phyloP scores from a whole-genome alignment of 2,113 vertebrate species.

The Dicerorhinus sumatrensis region DNA sequence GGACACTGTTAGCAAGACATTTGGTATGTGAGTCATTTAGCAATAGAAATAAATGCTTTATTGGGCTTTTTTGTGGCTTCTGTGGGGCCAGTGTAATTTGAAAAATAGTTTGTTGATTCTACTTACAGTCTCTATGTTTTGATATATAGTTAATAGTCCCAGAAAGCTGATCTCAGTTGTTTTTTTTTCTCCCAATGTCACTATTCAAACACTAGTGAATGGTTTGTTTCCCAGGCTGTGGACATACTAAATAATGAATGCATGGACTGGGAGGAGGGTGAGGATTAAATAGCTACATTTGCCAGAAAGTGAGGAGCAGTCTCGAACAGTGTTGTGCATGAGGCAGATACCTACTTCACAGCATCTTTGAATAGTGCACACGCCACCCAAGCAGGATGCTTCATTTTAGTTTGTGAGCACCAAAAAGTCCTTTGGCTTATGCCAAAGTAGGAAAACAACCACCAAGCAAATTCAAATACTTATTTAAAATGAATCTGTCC shows the following conservation, averaged over 20 bases:
- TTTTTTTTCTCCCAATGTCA: neutral
- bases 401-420: neutral
- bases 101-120: neutral
- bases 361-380: fast-evolving
- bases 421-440: neutral
- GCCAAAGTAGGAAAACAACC: neutral
- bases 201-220: neutral
- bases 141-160: too few species aligned
- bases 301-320: neutral
- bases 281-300: neutral
- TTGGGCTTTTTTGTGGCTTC: neutral
- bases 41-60: neutral
- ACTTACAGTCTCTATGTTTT: neutral
- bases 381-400: neutral
- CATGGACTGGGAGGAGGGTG: too few species aligned
- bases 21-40: neutral
- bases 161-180: neutral
- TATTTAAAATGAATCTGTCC: neutral
- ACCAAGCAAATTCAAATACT: neutral
- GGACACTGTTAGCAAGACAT: neutral
- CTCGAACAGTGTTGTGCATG: fast-evolving
- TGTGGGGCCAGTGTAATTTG: too few species aligned
- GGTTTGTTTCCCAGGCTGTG: neutral
- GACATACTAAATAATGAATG: neutral
- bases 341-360: too few species aligned